phyloP scores from a whole-genome alignment of 2,797 vertebrate genomes.

The Podarcis lilfordi region DNA sequence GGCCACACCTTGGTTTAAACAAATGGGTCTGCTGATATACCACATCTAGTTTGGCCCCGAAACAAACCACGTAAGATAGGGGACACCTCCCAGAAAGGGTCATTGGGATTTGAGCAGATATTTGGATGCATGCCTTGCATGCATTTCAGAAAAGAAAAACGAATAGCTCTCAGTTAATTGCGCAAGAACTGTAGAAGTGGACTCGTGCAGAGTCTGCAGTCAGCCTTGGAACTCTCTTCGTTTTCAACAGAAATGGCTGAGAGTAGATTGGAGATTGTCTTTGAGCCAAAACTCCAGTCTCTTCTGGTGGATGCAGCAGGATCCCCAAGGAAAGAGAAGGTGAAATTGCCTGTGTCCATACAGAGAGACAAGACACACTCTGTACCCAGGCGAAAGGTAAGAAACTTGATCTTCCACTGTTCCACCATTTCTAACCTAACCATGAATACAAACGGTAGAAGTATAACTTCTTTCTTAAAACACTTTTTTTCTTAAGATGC shows the following conservation, averaged over 20 bases:
- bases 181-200: neutral
- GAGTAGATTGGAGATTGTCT: neutral
- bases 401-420: neutral
- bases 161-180: neutral
- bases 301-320: constrained; percentile 80
- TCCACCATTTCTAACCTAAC: neutral
- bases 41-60: too few relatives aligned
- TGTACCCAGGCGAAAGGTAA: constrained; percentile 82
- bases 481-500: neutral
- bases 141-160: too few relatives aligned
- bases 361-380: constrained; percentile 75
- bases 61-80: neutral
- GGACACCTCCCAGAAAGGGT: neutral
- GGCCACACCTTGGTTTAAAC: neutral
- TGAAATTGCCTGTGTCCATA: constrained; percentile 80
- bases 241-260: neutral
- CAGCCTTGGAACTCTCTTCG: neutral
- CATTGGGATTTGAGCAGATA: too few relatives aligned
- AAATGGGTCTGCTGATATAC: neutral
- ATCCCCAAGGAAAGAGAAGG: constrained; percentile 78
- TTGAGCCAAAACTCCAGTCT: constrained; percentile 49
- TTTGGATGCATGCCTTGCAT: too few relatives aligned
- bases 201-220: neutral
- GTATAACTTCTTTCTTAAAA: neutral
- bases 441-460: neutral